Base-by-base conservation (phyloP, 2,113 vertebrate species). In the Callionymus lyra region DNA sequence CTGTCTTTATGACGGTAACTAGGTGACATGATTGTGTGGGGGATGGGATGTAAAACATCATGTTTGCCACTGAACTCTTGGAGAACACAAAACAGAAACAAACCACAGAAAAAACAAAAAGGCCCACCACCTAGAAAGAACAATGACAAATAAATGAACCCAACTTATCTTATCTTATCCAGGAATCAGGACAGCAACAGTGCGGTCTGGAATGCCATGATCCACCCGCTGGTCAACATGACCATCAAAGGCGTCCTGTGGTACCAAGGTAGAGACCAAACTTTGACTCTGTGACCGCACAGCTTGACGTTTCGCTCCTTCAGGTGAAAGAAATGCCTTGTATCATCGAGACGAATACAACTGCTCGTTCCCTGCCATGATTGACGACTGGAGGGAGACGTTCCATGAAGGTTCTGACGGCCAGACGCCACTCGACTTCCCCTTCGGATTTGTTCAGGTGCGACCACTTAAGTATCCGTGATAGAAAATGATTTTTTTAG, bases 381-480 rank as follows among this genome's bases (percentile, higher is more conserved):
- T 96, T 0, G 69, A 85, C 0, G 88, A 95, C 78, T 97, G 94
- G 93, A 91, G 92, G 60, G 34, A 16, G 27, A 58, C 76, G 0
- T 97, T 96, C 61, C 87, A 94, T 6, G 0, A 14, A 0, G 88
- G 85, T 33, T 91, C 93, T 0, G 74, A 55, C 0, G 60, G 84
- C 0, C 85, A 94, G 64, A 94, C 90, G 0, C 65, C 84, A 4
- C 27, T 1, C 0, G 63, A 86, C 41, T 91, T 98, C 36, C 91
- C 93, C 0, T 94, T 98, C 16, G 94, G 93, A 40, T 96, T 97
- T 2, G 91, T 94, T 13, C 93, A 98, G 88, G 94, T 94, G 34
- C 15, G 45, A 17, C 6, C 31, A 4, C 31, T 3, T 16, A 1
- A 27, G 21, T 27, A 27, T 27, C 4, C 4, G 21, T 27, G 4